phyloP scores from a whole-genome alignment of 2,888 invertebrate genomes.

The Dolichomitus sp. region DNA sequence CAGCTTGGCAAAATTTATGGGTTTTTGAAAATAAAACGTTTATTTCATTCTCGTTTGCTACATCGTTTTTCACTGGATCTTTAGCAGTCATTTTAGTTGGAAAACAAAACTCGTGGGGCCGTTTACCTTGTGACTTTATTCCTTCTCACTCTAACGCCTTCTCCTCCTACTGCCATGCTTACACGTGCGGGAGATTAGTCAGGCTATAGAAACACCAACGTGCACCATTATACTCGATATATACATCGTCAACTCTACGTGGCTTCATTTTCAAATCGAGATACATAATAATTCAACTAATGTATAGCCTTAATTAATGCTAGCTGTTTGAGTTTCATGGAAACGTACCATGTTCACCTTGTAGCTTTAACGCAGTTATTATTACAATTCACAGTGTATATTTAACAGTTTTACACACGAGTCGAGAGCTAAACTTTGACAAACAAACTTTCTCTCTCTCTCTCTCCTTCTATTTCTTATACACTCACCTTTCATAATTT shows the following conservation, averaged over 20 bases:
- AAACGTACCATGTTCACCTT: not conserved
- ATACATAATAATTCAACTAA: not conserved
- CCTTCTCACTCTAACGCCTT: not conserved
- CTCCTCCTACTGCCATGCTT: too few species aligned
- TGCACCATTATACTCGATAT: not conserved
- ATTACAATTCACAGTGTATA: not conserved
- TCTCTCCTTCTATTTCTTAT: too few species aligned
- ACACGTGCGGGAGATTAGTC: conserved; percentile 6
- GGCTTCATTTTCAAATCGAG: too few species aligned
- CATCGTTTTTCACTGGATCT: not conserved
- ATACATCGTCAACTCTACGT: not conserved
- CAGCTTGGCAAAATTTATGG: not conserved
- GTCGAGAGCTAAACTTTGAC: conserved; percentile 21
- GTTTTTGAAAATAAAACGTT: not conserved
- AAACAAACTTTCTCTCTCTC: conserved; percentile 14
- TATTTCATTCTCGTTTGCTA: not conserved
- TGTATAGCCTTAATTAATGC: not conserved
- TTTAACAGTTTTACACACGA: not conserved
- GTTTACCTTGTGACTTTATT: not conserved
- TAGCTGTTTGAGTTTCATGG: not conserved
- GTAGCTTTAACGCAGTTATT: not conserved
- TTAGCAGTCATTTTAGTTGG: not conserved
- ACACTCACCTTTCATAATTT: too few species aligned
- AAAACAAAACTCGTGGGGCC: not conserved
- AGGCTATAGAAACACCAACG: not conserved